phyloP scores from a whole-genome alignment of 2,797 vertebrate species.

The Gadopsis bispinosus region DNA sequence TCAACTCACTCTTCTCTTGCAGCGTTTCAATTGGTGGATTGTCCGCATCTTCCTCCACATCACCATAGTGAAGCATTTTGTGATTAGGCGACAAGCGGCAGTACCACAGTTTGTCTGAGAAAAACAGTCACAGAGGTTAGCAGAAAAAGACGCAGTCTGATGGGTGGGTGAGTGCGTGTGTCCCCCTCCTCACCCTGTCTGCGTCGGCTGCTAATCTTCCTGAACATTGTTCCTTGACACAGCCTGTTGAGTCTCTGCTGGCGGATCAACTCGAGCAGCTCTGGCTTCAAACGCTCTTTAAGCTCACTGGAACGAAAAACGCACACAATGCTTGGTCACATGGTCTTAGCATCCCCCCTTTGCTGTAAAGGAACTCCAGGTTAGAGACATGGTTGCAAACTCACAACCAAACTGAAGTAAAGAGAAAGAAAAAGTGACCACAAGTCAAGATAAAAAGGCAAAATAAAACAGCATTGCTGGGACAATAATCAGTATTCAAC shows the following conservation, averaged over 20 bases:
- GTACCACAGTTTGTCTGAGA: conserved; percentile 96
- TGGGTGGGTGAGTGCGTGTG: neutral
- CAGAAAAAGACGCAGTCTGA: neutral
- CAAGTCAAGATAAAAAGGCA: neutral
- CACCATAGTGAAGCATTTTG: conserved; percentile 97
- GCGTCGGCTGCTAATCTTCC: conserved; percentile 95
- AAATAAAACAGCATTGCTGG: neutral
- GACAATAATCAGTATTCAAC: neutral
- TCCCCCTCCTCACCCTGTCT: conserved; percentile 87
- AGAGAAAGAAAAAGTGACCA: neutral
- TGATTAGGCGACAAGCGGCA: conserved; percentile 96
- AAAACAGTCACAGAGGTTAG: neutral
- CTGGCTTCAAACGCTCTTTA: conserved; percentile 93
- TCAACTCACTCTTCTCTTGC: conserved; percentile 91
- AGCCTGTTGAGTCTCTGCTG: conserved; percentile 95
- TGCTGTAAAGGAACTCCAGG: neutral
- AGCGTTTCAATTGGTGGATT: conserved; percentile 90
- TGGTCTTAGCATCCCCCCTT: neutral
- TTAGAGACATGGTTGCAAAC: neutral
- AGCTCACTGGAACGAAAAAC: conserved; percentile 85
- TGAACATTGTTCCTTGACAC: conserved; percentile 94
- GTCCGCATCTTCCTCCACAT: conserved; percentile 88
- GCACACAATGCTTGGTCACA: neutral
- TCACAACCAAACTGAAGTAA: neutral
- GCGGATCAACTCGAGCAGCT: conserved; percentile 93